These are phyloP conservation scores for Globicephala melas DNA, from an alignment of 2,113 vertebrate species.

Conservation along the genomic window DNA sequence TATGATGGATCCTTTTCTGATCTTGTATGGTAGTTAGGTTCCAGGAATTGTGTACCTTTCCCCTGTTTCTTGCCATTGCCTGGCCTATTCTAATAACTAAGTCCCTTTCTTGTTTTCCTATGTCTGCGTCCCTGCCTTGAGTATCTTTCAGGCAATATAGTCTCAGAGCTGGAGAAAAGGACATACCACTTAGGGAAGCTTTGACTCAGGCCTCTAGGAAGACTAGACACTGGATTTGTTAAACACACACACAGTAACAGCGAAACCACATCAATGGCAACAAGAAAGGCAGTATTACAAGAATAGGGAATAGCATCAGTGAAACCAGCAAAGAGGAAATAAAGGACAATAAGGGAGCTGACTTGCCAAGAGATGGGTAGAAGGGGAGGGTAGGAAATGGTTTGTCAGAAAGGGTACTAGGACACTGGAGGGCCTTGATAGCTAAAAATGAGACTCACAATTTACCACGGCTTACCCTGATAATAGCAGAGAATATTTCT, in stretches of 20 bases:
- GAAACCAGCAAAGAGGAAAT: background rate
- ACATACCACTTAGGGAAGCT: background rate
- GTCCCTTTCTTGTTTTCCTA: background rate
- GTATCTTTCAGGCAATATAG: background rate
- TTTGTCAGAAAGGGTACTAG: background rate
- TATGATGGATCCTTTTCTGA: background rate
- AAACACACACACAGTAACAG: background rate
- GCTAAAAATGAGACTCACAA: rapidly evolving
- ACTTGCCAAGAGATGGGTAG: background rate
- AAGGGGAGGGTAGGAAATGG: too few species aligned
- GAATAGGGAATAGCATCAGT: background rate
- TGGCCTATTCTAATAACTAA: background rate
- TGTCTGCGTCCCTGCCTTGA: background rate
- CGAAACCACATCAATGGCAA: background rate
- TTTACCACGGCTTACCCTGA: background rate
- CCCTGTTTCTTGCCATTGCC: background rate
- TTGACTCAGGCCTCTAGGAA: background rate
- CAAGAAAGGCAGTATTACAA: background rate
- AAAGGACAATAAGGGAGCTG: background rate
- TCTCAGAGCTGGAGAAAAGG: background rate
- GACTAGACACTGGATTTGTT: background rate
- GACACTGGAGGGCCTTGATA: background rate
- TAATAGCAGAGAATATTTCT: background rate
- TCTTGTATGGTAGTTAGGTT: background rate
- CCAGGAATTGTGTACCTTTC: background rate